Evolutionary conservation across 2,888 invertebrate species (phyloP).

Genomic region (Lochmaea capreae): DNA sequence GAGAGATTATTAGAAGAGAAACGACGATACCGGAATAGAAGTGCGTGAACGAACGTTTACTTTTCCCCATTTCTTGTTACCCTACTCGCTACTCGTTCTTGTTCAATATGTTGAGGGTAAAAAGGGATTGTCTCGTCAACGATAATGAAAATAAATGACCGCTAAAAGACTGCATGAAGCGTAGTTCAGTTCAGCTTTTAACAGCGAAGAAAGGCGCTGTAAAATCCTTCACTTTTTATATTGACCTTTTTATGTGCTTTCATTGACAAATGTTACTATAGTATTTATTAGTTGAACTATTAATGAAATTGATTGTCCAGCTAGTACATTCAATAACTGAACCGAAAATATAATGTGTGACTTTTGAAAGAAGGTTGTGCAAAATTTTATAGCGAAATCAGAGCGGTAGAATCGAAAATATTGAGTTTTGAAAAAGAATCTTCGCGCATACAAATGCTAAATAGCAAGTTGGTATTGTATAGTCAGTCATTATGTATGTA

Average conservation of each 20-base stretch:
- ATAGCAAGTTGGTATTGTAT: no score
- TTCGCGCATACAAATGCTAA: no score
- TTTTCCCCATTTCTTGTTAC: slow-evolving; percentile 9
- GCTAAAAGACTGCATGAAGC: slow-evolving; percentile 55
- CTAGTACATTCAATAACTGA: not conserved
- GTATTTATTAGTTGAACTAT: not conserved
- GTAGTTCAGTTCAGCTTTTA: slow-evolving; percentile 15
- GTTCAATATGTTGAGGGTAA: slow-evolving; percentile 49
- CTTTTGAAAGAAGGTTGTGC: no score
- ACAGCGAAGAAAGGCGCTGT: slow-evolving; percentile 1
- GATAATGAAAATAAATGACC: slow-evolving; percentile 60
- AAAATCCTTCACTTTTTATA: not conserved
- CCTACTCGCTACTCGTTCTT: slow-evolving; percentile 11
- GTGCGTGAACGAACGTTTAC: slow-evolving; percentile 3
- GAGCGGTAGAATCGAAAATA: no score
- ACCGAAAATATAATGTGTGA: not conserved
- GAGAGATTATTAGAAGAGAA: not conserved
- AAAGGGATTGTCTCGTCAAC: slow-evolving; percentile 56
- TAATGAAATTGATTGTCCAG: not conserved
- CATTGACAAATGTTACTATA: not conserved
- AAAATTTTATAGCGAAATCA: no score
- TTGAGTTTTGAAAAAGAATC: no score
- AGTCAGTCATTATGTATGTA: no score
- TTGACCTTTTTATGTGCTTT: not conserved
- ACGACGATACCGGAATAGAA: not conserved